Conservation (phyloP, 2,797 vertebrate genomes). For the Peromyscus eremicus region DNA sequence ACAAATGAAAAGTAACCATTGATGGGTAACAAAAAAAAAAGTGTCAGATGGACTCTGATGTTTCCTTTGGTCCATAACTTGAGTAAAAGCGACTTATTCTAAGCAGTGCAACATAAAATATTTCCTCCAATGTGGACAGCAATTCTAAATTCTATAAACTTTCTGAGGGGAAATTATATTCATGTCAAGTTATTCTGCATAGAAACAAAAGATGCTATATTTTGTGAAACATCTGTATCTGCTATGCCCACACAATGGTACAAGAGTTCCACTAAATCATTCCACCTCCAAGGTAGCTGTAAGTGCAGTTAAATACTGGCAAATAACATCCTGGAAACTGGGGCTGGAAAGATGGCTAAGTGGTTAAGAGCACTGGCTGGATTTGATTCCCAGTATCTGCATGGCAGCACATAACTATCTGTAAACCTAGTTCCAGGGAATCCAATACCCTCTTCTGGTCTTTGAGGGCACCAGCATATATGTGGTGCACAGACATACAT, state of each 20-base stretch:
- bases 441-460: background rate
- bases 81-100: slow-evolving; percentile 41
- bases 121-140: background rate
- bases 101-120: background rate
- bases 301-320: background rate
- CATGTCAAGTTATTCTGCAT: slow-evolving; percentile 1
- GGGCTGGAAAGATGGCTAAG: background rate
- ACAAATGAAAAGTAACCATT: slow-evolving; percentile 48
- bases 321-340: background rate
- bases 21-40: background rate
- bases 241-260: background rate
- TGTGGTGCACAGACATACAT: background rate
- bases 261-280: background rate
- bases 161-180: background rate
- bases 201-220: background rate
- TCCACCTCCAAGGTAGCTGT: background rate
- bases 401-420: background rate
- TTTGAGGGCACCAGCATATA: background rate
- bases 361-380: background rate
- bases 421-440: background rate
- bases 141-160: slow-evolving; percentile 10
- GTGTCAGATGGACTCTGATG: background rate
- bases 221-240: background rate
- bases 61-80: background rate
- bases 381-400: background rate